A percentile compares a stretch with the other conserved stretches of the same genome.
Evolutionary conservation across 2,888 invertebrate species (phyloP).

Genomic region (Formica aserva): DNA sequence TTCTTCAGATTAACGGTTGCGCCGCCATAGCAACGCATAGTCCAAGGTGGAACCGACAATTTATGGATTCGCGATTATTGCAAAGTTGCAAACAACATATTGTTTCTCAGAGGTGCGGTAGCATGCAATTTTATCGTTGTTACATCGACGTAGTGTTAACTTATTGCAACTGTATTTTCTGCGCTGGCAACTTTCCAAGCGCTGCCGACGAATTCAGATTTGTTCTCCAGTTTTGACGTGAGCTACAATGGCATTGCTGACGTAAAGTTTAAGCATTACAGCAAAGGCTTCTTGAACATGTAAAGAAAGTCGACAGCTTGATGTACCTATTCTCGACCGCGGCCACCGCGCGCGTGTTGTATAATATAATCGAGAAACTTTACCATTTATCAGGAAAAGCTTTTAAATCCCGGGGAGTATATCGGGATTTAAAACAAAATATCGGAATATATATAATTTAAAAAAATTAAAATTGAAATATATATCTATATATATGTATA

Average conservation of each 20-base stretch:
- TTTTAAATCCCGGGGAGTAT: slow-evolving; percentile 24
- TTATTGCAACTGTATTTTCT: slow-evolving; percentile 42
- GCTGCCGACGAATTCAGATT: slow-evolving; percentile 61
- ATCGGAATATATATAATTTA: no score
- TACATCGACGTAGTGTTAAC: slow-evolving; percentile 45
- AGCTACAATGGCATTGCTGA: slow-evolving; percentile 65
- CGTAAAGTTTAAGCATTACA: slow-evolving; percentile 55
- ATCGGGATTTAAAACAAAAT: not conserved
- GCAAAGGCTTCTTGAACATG: slow-evolving; percentile 45
- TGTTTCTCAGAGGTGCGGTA: slow-evolving; percentile 38
- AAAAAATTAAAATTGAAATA: no score
- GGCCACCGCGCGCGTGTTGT: slow-evolving; percentile 6
- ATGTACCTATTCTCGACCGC: slow-evolving; percentile 53
- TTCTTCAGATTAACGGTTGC: slow-evolving; percentile 5
- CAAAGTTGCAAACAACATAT: slow-evolving; percentile 54
- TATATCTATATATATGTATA: not conserved
- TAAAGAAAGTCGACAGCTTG: slow-evolving; percentile 48
- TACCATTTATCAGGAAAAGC: slow-evolving; percentile 40
- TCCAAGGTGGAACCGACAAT: slow-evolving; percentile 21
- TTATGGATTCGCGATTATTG: slow-evolving; percentile 59
- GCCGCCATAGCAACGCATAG: not conserved
- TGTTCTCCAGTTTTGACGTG: slow-evolving; percentile 66
- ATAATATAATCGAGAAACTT: slow-evolving; percentile 24
- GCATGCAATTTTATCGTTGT: slow-evolving; percentile 33
- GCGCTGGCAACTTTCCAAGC: slow-evolving; percentile 72